Evolutionary conservation across 1,140 invertebrate species (phyloP).

Genomic region (Diorhabda carinulata): DNA sequence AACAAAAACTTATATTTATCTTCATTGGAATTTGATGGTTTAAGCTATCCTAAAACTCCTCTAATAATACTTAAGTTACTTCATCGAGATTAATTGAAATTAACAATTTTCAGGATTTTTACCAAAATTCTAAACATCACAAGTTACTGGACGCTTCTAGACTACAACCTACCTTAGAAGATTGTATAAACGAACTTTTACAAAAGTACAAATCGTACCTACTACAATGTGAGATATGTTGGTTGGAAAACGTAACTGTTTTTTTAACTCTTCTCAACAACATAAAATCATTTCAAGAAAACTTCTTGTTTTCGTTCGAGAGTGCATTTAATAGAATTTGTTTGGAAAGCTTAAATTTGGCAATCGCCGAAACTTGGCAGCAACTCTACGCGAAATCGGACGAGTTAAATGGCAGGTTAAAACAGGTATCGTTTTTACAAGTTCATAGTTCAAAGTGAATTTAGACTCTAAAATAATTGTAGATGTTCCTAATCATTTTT

Average conservation of each 20-base stretch:
- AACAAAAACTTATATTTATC: too few species aligned
- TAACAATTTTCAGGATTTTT: constrained; percentile 16
- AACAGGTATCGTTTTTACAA: background rate
- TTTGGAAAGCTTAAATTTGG: background rate
- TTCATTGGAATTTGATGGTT: too few species aligned
- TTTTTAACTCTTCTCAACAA: constrained; percentile 1
- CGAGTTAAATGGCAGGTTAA: background rate
- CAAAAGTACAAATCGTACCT: constrained; percentile 3
- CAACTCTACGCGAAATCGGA: background rate
- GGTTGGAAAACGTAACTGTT: background rate
- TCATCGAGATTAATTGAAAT: too few species aligned
- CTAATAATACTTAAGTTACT: too few species aligned
- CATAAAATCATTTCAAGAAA: background rate
- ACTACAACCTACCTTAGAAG: constrained; percentile 8
- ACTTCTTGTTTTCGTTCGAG: background rate
- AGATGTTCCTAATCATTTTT: too few species aligned
- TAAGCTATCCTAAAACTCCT: too few species aligned
- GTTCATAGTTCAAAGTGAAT: background rate
- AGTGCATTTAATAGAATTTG: background rate
- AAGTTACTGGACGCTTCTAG: constrained; percentile 5
- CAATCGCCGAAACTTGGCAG: background rate
- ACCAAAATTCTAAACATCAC: constrained; percentile 6
- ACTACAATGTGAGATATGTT: constrained; percentile 4
- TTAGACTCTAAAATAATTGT: too few species aligned
- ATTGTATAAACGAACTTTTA: constrained; percentile 10